Evolutionary conservation across 2,888 invertebrate species (phyloP).

Genomic region (Lasioglossum zephyrum): DNA sequence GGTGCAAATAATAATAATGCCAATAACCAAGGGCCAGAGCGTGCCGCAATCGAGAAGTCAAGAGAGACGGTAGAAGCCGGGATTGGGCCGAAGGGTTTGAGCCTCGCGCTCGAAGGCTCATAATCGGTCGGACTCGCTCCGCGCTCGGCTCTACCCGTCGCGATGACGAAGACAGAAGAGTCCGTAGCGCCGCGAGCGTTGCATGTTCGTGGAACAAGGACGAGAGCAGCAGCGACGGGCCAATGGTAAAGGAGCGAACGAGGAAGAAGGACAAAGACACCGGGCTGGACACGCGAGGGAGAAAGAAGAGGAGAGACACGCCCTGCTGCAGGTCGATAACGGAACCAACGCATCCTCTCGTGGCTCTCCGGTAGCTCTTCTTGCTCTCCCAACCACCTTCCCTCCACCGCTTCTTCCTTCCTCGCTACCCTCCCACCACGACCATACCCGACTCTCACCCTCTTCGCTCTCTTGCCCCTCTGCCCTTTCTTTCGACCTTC

Average conservation of each 20-base stretch:
- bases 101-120: conserved; percentile 65
- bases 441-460: conserved; percentile 46
- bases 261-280: conserved; percentile 47
- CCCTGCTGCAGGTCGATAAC: conserved; percentile 74
- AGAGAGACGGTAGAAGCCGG: conserved; percentile 54
- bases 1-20: conserved; percentile 72
- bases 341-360: conserved; percentile 74
- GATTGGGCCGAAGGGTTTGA: conserved; percentile 69
- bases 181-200: conserved; percentile 55
- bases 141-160: conserved; percentile 50
- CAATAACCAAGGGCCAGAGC: conserved; percentile 65
- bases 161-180: conserved; percentile 61
- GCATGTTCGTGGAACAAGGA: conserved; percentile 36
- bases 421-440: conserved; percentile 39
- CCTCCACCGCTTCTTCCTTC: conserved; percentile 41
- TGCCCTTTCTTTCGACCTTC: conserved; percentile 65
- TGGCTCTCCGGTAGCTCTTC: conserved; percentile 73
- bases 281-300: conserved; percentile 43
- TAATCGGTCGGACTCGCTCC: conserved; percentile 66
- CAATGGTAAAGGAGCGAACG: conserved; percentile 53
- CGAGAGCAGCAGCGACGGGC: conserved; percentile 35
- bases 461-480: conserved; percentile 34
- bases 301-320: conserved; percentile 71
- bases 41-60: conserved; percentile 66
- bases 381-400: conserved; percentile 65